phyloP scores from a whole-genome alignment of 2,888 invertebrate species.

The Perizoma flavofasciatum region DNA sequence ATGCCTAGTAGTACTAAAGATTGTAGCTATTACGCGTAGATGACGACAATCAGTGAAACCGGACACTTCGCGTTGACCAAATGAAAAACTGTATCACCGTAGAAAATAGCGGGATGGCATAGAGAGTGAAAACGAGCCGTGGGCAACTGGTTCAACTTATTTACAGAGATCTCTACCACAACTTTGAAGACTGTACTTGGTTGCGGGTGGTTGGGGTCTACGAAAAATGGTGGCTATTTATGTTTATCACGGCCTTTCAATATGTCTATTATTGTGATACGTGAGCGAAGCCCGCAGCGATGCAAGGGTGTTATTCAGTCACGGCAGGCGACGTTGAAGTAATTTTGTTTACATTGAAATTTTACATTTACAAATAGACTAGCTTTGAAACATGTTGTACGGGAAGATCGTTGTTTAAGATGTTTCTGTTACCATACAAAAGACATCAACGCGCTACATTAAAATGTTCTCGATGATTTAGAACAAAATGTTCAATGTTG shows the following conservation, averaged over 20 bases:
- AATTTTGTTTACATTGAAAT: conserved; percentile 62
- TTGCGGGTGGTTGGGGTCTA: conserved; percentile 33
- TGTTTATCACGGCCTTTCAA: conserved; percentile 60
- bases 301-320: conserved; percentile 57
- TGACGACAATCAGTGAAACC: conserved; percentile 66
- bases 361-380: conserved; percentile 36
- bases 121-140: conserved; percentile 74
- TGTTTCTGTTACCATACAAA: conserved; percentile 5
- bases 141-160: conserved; percentile 53
- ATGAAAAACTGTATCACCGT: conserved; percentile 75
- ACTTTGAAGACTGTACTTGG: conserved; percentile 8
- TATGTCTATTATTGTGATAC: conserved; percentile 62
- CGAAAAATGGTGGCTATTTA: conserved; percentile 43
- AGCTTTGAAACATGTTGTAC: background rate
- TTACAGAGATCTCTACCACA: conserved; percentile 48
- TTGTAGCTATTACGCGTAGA: conserved; percentile 14
- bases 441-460: conserved; percentile 22
- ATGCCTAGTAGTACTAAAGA: background rate
- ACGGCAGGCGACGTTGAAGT: conserved; percentile 47
- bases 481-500: too few species aligned
- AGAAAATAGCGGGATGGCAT: conserved; percentile 74
- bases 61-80: conserved; percentile 54
- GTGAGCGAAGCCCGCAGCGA: conserved; percentile 56
- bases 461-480: background rate
- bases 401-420: background rate